phyloP scores from a whole-genome alignment of 1,140 invertebrate genomes.

The Lerema accius region DNA sequence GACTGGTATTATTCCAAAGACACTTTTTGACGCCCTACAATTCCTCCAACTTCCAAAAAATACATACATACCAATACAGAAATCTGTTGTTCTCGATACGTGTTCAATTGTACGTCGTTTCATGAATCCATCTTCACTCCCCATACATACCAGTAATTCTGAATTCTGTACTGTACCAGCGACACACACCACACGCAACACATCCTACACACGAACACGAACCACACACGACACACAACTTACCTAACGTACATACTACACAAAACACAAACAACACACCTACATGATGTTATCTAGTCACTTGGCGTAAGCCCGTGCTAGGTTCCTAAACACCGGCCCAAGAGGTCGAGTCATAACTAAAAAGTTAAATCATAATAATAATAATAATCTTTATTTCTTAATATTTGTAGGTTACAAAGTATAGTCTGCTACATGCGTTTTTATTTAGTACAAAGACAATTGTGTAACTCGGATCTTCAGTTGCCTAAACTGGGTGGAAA shows the following conservation, averaged over 20 bases:
- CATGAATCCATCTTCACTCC: constrained; percentile 6
- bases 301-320: not conserved
- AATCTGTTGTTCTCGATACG: constrained; percentile 8
- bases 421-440: too few relatives aligned
- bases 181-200: too few relatives aligned
- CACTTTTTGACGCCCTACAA: not conserved
- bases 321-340: not conserved
- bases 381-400: too few relatives aligned
- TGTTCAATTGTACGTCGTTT: constrained; percentile 10
- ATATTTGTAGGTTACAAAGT: too few relatives aligned
- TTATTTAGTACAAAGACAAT: too few relatives aligned
- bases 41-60: constrained; percentile 4
- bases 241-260: not conserved
- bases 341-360: not conserved
- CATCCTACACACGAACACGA: not conserved
- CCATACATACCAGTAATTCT: not conserved
- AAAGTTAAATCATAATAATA: too few relatives aligned
- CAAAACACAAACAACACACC: not conserved
- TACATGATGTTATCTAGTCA: not conserved
- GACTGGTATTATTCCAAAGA: constrained; percentile 4
- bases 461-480: too few relatives aligned
- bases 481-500: too few relatives aligned
- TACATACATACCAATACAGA: constrained; percentile 10
- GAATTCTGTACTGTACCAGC: too few relatives aligned
- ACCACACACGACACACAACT: not conserved